Conservation (phyloP, 2,888 invertebrate species). For the Cryptophagus acutangulus region DNA sequence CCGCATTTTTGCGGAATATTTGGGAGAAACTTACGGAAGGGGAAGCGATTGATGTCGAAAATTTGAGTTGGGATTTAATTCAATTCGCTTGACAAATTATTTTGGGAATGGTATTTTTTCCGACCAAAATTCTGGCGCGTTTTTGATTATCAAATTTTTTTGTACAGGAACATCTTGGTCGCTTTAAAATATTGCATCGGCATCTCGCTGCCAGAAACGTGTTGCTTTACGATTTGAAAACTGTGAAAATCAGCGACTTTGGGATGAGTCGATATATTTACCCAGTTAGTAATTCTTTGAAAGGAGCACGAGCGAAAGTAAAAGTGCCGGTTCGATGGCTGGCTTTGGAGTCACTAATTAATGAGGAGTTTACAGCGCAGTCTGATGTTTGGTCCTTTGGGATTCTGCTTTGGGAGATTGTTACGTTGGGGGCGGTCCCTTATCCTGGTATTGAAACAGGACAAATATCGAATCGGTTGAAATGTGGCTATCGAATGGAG, state of each 20-base stretch:
- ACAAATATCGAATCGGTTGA: constrained; percentile 62
- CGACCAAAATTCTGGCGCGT: too few relatives aligned
- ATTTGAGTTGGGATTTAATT: constrained; percentile 68
- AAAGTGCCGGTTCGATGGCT: constrained; percentile 87
- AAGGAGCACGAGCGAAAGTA: constrained; percentile 70
- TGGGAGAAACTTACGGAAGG: constrained; percentile 35
- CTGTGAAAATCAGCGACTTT: constrained; percentile 84
- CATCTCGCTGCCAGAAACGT: constrained; percentile 85
- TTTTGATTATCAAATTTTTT: too few relatives aligned
- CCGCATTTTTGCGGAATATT: constrained; percentile 44
- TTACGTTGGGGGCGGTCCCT: constrained; percentile 75
- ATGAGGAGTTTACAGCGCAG: constrained; percentile 73
- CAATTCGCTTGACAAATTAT: constrained; percentile 80
- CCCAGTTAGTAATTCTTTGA: constrained; percentile 75
- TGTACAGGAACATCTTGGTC: constrained; percentile 69
- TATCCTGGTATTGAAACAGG: constrained; percentile 70
- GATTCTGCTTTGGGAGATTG: constrained; percentile 80
- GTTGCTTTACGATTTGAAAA: constrained; percentile 69
- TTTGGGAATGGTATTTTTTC: constrained; percentile 72
- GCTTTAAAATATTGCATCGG: constrained; percentile 76
- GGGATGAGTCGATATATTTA: constrained; percentile 83
- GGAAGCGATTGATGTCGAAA: too few relatives aligned
- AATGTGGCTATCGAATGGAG: constrained; percentile 76
- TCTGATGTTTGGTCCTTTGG: constrained; percentile 95
- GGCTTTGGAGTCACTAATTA: constrained; percentile 79